Base-by-base conservation (phyloP, 2,113 vertebrate species). In the Leucosticte australis region DNA sequence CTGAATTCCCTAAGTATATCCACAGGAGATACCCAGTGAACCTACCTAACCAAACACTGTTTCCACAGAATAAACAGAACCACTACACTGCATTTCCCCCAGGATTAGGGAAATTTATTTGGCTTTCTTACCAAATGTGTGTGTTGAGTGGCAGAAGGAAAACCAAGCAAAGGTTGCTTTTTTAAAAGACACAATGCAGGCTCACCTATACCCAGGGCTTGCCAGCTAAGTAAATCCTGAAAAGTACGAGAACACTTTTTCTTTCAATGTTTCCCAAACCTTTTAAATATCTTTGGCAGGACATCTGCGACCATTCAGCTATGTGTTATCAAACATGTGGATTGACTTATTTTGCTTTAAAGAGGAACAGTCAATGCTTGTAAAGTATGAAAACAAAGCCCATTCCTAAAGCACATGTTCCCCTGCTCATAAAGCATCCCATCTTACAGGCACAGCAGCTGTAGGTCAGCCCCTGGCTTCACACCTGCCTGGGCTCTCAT, bases 271-370 rank as follows among this genome's bases (percentile, higher is more conserved):
- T 18, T 87, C 59, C 9, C 26, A 67, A 26, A 70, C 16, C 4
- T 59, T 83, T 41, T 21, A 24, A 37, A 62, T 0, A 73, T 8
- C 44, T 70, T 77, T 33, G 10, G 33, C 44, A 64, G 42, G 28
- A 15, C 56, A 77, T 9, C 10, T 4, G 6, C 9, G 15, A 59
- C 33, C 42, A 8, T 9, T 27, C 68, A 57, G 6, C 28, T 14
- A 6, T 0, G 10, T 0, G 0, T 33, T 26, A 41, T 3, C 33
- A 23, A 33, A 35, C 3, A 31, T 1, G 13, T 0, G 7, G 8
- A n/a, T 19, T 57, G 28, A 73, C 1, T 31, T 11, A 64, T 1
- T 50, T 44, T 16, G 4, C 26, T 44, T 41, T 20, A 4, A 28
- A 65, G 78, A n/a, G 17, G 15, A 41, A 13, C 1, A 37, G 30